phyloP scores from a whole-genome alignment of 2,888 invertebrate species.

The Phasia obesa region DNA sequence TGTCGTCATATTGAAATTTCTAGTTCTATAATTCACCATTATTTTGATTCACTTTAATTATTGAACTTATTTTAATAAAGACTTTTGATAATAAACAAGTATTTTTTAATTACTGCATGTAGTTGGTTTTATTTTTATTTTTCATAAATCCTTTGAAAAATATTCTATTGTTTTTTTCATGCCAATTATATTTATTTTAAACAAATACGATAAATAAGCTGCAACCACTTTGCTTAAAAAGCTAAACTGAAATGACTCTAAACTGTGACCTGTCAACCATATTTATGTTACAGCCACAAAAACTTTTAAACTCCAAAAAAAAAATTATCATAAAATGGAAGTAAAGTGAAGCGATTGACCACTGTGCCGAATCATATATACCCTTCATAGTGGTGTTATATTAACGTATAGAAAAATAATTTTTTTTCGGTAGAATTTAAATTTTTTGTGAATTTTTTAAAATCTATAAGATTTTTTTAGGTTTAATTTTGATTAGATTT shows the following conservation, averaged over 20 bases:
- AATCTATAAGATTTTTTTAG: too few relatives aligned
- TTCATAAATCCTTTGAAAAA: slow-evolving; percentile 18
- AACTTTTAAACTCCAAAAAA: slow-evolving; percentile 45
- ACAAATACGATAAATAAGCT: slow-evolving; percentile 12
- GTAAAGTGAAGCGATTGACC: neutral
- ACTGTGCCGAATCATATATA: neutral
- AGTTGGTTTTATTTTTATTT: neutral
- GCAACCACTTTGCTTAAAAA: slow-evolving; percentile 62
- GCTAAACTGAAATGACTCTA: slow-evolving; percentile 60
- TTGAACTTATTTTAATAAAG: too few relatives aligned
- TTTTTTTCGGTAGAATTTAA: too few relatives aligned
- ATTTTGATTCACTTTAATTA: slow-evolving; percentile 12
- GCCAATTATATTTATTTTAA: neutral
- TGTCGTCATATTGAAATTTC: slow-evolving; percentile 57
- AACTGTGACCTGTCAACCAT: slow-evolving; percentile 67
- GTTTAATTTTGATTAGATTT: too few relatives aligned
- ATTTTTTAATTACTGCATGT: neutral
- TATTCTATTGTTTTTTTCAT: slow-evolving; percentile 14
- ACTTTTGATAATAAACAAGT: neutral
- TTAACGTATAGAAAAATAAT: too few relatives aligned
- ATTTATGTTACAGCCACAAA: slow-evolving; percentile 62
- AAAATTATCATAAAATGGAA: neutral
- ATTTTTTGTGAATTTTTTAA: too few relatives aligned
- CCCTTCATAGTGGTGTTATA: neutral
- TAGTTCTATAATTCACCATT: slow-evolving; percentile 15